These are phyloP conservation scores for Portevinia maculata DNA, from an alignment of 2,888 invertebrate species.

Conservation along the genomic window DNA sequence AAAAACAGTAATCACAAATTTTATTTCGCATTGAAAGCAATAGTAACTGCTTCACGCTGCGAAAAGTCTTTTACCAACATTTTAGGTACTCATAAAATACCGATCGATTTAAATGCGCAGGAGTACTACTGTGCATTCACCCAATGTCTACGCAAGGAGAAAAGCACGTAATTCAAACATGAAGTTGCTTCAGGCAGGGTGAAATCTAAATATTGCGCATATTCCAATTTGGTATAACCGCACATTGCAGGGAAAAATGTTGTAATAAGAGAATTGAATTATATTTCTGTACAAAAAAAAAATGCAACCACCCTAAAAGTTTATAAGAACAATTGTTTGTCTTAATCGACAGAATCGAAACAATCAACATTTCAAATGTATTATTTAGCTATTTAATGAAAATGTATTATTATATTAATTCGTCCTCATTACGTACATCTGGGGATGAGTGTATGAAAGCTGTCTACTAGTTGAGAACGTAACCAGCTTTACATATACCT, in stretches of 20 bases:
- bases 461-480: constrained; percentile 11
- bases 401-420: constrained; percentile 18
- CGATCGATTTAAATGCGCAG: constrained; percentile 73
- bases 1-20: constrained; percentile 22
- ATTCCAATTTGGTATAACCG: constrained; percentile 47
- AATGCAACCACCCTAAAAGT: constrained; percentile 21
- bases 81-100: constrained; percentile 63
- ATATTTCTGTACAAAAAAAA: constrained; percentile 11
- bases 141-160: constrained; percentile 42
- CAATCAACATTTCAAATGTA: constrained; percentile 7
- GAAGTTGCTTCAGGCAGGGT: constrained; percentile 32
- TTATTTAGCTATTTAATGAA: neutral
- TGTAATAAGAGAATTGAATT: constrained; percentile 35
- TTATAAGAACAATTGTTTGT: neutral
- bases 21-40: constrained; percentile 58
- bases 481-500: neutral
- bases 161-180: constrained; percentile 51
- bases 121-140: constrained; percentile 64
- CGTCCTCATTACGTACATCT: constrained; percentile 8
- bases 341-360: neutral
- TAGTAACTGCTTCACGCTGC: constrained; percentile 58
- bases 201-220: constrained; percentile 54
- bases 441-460: constrained; percentile 1
- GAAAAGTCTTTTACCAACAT: constrained; percentile 59
- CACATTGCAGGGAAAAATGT: constrained; percentile 27